Evolutionary conservation across 2,797 vertebrate species (phyloP).

Genomic region (Hoplostethus atlanticus): DNA sequence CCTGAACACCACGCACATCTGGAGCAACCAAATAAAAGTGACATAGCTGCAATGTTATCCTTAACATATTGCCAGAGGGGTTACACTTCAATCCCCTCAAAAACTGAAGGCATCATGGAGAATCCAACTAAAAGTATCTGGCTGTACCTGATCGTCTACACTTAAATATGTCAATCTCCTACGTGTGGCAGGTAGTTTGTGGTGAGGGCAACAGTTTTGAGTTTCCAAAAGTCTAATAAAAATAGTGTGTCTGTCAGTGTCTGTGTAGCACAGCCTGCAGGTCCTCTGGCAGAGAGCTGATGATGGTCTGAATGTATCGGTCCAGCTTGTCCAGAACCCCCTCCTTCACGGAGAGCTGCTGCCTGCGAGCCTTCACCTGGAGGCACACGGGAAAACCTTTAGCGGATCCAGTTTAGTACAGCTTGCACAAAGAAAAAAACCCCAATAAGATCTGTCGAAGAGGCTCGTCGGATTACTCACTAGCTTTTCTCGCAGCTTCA

Average conservation of each 20-base stretch:
- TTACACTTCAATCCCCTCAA: neutral
- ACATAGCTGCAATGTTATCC: neutral
- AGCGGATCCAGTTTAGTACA: constrained; percentile 14
- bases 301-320: constrained; percentile 79
- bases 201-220: constrained; percentile 4
- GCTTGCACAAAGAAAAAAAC: no score
- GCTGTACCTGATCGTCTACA: constrained; percentile 13
- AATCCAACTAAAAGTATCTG: no score
- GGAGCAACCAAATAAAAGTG: neutral
- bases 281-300: constrained; percentile 88
- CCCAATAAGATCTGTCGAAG: no score
- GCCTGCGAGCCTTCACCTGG: constrained; percentile 85
- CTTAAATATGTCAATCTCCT: constrained; percentile 3
- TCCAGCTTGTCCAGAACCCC: constrained; percentile 83
- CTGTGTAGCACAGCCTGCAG: constrained; percentile 87
- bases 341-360: constrained; percentile 88
- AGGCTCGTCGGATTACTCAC: constrained; percentile 73
- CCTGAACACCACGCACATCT: neutral
- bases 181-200: neutral
- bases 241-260: constrained; percentile 63
- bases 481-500: constrained; percentile 94
- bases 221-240: neutral
- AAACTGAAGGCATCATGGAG: constrained; percentile 7
- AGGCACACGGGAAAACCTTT: constrained; percentile 1
- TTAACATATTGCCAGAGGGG: neutral